Evolutionary conservation across 1,140 invertebrate species (phyloP).

Genomic region (Drusus annulatus): DNA sequence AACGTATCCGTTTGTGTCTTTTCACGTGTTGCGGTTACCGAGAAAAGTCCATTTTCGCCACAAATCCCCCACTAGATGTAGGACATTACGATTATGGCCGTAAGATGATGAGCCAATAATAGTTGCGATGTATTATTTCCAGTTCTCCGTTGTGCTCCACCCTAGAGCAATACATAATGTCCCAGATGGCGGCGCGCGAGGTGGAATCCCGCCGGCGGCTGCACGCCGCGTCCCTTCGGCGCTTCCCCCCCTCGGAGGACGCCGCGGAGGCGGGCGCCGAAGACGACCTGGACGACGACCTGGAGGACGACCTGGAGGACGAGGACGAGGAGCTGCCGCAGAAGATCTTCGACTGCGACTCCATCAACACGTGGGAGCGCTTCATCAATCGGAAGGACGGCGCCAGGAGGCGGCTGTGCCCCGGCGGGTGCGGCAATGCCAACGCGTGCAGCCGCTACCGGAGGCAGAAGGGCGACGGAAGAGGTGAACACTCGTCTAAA

Average conservation of each 20-base stretch:
- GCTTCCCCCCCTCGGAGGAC: not conserved
- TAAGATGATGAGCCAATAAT: no score
- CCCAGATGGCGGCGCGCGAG: constrained; percentile 7
- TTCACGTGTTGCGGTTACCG: no score
- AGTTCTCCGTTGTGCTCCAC: constrained; percentile 12
- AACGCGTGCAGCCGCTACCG: constrained; percentile 24
- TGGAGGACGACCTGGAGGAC: not conserved
- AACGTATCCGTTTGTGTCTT: no score
- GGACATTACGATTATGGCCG: no score
- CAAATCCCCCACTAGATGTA: no score
- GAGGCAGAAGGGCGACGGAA: not conserved
- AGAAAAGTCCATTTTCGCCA: no score
- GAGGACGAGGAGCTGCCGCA: constrained; percentile 40
- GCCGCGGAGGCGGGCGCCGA: not conserved
- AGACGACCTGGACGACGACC: not conserved
- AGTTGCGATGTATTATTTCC: no score
- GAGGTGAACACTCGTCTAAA: not conserved
- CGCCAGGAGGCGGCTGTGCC: constrained; percentile 15
- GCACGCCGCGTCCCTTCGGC: no score
- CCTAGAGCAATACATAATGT: constrained; percentile 33
- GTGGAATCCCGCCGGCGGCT: not conserved
- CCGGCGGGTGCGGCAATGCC: constrained; percentile 49
- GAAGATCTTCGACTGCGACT: constrained; percentile 54
- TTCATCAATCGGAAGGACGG: constrained; percentile 21
- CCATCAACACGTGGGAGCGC: constrained; percentile 42